Conservation (phyloP, 2,113 vertebrate species). For the Menidia beryllina region DNA sequence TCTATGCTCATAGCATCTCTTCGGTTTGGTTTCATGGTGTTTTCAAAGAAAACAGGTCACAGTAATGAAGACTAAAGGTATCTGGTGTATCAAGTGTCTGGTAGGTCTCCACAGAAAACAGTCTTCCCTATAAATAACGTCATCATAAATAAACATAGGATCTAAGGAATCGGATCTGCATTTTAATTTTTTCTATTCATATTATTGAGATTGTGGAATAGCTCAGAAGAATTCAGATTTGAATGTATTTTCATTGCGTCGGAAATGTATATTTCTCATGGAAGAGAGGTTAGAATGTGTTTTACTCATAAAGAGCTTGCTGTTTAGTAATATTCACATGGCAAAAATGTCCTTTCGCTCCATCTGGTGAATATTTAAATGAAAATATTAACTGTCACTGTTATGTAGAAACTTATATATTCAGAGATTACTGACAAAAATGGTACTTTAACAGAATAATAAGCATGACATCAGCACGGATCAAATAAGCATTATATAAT, state of each 20-base stretch:
- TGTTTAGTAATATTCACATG: slow-evolving; percentile 1
- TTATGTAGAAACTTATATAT: background rate
- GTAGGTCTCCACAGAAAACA: slow-evolving; percentile 20
- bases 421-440: background rate
- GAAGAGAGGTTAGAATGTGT: background rate
- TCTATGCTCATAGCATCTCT: slow-evolving; percentile 78
- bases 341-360: background rate
- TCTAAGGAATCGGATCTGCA: slow-evolving; percentile 4
- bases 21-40: slow-evolving; percentile 74
- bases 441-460: background rate
- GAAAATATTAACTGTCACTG: background rate
- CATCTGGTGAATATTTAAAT: background rate
- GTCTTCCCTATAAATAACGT: slow-evolving; percentile 13
- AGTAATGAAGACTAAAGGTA: slow-evolving; percentile 11
- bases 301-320: background rate
- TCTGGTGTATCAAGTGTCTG: slow-evolving; percentile 23
- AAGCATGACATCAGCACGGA: background rate
- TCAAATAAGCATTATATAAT: background rate
- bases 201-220: slow-evolving; percentile 3
- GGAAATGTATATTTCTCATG: slow-evolving; percentile 5
- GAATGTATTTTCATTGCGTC: background rate
- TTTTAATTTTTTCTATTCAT: background rate
- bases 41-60: slow-evolving; percentile 56
- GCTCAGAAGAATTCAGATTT: background rate
- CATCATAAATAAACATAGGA: background rate